Conservation (phyloP, 2,797 vertebrate genomes). For the Glossophaga mutica region DNA sequence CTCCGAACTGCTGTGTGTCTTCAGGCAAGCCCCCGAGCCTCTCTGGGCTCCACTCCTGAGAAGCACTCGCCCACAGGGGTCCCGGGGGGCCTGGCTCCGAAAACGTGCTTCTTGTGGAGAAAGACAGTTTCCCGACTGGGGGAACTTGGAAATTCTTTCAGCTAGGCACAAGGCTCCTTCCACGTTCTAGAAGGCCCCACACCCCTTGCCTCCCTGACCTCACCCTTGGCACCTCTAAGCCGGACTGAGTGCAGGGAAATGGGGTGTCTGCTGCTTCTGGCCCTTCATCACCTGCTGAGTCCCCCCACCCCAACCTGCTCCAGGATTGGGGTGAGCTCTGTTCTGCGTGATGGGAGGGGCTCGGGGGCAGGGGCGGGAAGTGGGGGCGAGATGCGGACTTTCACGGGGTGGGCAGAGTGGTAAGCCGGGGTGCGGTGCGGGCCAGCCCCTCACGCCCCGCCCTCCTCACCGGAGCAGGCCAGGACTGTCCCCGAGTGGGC, state of each 20-base stretch:
- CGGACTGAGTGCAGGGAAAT: accelerated
- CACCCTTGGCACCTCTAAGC: accelerated
- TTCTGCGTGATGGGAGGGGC: no score
- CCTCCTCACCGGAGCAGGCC: accelerated
- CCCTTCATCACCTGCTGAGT: background rate
- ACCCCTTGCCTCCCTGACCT: background rate
- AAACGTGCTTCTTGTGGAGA: accelerated
- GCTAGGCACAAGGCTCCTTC: background rate
- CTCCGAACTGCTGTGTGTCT: background rate
- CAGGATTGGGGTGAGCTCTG: no score
- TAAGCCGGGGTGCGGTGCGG: no score
- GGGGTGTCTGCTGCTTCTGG: background rate
- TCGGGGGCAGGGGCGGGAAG: background rate
- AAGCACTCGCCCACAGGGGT: background rate
- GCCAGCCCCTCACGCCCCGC: background rate
- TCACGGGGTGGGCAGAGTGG: accelerated
- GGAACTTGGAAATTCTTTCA: background rate
- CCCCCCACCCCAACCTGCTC: background rate
- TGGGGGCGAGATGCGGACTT: background rate
- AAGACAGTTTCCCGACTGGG: background rate
- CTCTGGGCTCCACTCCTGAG: background rate
- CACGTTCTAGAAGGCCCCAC: background rate
- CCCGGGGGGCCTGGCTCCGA: accelerated
- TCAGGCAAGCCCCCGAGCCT: background rate
- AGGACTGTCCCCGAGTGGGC: accelerated